Evolutionary conservation across 2,113 vertebrate species (phyloP), one percentile per base, ranked within the genome.

Genomic region (Gymnobelideus leadbeateri): DNA sequence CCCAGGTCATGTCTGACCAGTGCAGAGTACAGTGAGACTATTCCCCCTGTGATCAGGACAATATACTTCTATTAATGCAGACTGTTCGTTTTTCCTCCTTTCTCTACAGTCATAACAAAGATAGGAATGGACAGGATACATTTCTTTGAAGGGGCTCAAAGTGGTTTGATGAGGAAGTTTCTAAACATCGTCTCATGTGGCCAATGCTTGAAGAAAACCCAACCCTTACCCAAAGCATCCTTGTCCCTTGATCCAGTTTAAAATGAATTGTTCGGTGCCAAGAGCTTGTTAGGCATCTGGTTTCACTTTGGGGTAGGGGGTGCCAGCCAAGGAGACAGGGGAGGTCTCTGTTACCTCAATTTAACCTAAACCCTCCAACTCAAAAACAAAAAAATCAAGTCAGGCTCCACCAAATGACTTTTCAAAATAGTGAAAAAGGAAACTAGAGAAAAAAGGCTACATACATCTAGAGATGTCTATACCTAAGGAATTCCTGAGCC

Each of bases 231-330:
- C 89, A 55, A 54, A 94, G 95, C 89, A 25, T 77, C 57, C 91
- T 31, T 84, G 57, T 1, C 94, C 97, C 98, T 98, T 98, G 96
- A 97, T 96, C 96, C 97, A 93, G 95, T 96, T 97, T 97, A 97
- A 97, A 98, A 98, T 95, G 95, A 98, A 95, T 28, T 92, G 96
- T 96, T 96, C 90, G 61, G 96, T 98, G 97, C 96, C 98, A 98
- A 97, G 95, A 97, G 91, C 96, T 97, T 97, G 0, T 97, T 96
- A 98, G 97, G 98, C 98, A 98, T 98, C 98, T 98, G 98, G 94
- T 98, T 98, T 98, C 95, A 98, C 98, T 98, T 98, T 92, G 51
- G 92, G 94, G 92, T 97, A 93, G 94, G 57, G 49, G 94, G 94
- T 96, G 92, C 91, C 93, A 97, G 97, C 97, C 95, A 90, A 95